phyloP scores from a whole-genome alignment of 1,140 invertebrate species.

The Bombus waltoni region DNA sequence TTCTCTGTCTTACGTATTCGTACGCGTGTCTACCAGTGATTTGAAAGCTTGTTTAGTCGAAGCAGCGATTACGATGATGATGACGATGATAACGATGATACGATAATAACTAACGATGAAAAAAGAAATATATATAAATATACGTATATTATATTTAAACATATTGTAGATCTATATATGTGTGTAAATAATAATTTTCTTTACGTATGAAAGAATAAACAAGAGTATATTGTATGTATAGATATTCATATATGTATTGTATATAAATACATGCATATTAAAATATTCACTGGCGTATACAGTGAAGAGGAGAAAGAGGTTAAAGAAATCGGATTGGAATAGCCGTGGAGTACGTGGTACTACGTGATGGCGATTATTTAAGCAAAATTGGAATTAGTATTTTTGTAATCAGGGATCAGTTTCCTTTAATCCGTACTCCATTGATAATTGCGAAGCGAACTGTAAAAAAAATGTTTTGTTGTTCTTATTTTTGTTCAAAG shows the following conservation, averaged over 20 bases:
- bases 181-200: conserved; percentile 62
- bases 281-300: conserved; percentile 48
- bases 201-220: conserved; percentile 14
- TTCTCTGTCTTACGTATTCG: conserved; percentile 74
- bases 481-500: neutral
- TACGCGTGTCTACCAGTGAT: conserved; percentile 80
- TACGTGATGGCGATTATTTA: neutral
- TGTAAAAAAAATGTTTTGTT: neutral
- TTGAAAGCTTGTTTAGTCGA: conserved; percentile 74
- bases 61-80: neutral
- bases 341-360: conserved; percentile 1
- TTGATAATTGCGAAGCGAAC: neutral
- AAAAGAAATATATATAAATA: conserved; percentile 35
- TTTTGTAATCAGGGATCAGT: neutral
- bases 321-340: neutral
- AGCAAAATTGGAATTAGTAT: neutral
- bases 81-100: neutral
- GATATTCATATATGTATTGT: conserved; percentile 14
- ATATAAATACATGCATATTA: neutral
- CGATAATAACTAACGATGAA: conserved; percentile 18
- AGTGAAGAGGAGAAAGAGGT: neutral
- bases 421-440: neutral
- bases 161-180: conserved; percentile 58
- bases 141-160: conserved; percentile 49
- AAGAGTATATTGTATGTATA: conserved; percentile 45